Conservation (phyloP, 2,113 vertebrate genomes). For the Misgurnus anguillicaudatus region DNA sequence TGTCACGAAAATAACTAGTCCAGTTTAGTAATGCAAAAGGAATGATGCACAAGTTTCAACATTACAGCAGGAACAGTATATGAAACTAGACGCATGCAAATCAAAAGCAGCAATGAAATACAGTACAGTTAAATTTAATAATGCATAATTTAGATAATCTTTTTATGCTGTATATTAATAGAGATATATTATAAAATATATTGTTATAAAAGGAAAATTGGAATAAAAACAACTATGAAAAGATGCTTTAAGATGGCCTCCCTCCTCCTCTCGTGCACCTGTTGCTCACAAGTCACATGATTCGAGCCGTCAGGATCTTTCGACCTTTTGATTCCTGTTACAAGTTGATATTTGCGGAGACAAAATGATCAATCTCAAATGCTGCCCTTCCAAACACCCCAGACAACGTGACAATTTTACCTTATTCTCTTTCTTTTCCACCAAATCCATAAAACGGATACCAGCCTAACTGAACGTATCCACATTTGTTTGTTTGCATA, state of each 20-base stretch:
- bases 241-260: background rate
- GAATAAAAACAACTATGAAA: background rate
- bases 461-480: slow-evolving; percentile 39
- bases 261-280: slow-evolving; percentile 40
- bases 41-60: background rate
- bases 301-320: slow-evolving; percentile 24
- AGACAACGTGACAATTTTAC: slow-evolving; percentile 54
- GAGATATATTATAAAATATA: background rate
- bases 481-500: slow-evolving; percentile 47
- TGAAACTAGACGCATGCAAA: background rate
- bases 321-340: slow-evolving; percentile 55
- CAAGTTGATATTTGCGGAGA: slow-evolving; percentile 56
- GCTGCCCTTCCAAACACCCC: slow-evolving; percentile 51
- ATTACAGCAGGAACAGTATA: background rate
- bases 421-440: slow-evolving; percentile 36
- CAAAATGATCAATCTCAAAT: slow-evolving; percentile 57
- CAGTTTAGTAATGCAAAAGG: slow-evolving; percentile 2
- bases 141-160: too few relatives aligned
- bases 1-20: slow-evolving; percentile 25
- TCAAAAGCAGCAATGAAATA: background rate
- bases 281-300: slow-evolving; percentile 51
- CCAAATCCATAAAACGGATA: slow-evolving; percentile 51
- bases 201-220: background rate
- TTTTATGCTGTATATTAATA: too few relatives aligned
- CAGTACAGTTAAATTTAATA: background rate